Conservation (phyloP, 2,113 vertebrate species). For the Crocuta crocuta region DNA sequence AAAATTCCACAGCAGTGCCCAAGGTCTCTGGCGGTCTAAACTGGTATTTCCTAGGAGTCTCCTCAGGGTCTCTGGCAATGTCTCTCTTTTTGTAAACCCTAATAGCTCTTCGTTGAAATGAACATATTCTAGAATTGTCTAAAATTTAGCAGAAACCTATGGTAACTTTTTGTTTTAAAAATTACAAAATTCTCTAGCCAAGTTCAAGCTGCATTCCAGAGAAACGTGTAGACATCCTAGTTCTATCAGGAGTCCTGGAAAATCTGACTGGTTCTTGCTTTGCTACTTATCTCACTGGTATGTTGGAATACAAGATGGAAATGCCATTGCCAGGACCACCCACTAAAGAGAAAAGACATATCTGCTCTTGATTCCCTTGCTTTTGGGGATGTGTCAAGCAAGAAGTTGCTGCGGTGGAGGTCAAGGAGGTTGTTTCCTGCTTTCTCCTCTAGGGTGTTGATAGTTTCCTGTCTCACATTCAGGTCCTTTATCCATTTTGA, state of each 20-base stretch:
- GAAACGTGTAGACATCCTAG: not conserved
- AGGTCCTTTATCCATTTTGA: too few relatives aligned
- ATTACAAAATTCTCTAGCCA: not conserved
- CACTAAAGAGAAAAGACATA: not conserved
- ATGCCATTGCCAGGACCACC: not conserved
- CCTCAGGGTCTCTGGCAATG: not conserved
- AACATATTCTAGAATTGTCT: not conserved
- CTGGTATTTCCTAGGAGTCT: not conserved
- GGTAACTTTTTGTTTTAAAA: conserved; percentile 13
- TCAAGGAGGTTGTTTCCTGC: too few relatives aligned
- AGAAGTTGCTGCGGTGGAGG: too few relatives aligned
- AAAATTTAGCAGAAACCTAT: not conserved
- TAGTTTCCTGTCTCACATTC: too few relatives aligned
- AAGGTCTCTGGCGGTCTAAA: not conserved
- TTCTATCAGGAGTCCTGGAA: not conserved
- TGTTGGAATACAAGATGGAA: not conserved
- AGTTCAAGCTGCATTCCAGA: not conserved
- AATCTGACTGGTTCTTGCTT: not conserved
- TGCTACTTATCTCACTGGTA: not conserved
- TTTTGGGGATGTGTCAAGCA: too few relatives aligned
- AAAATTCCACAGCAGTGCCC: not conserved
- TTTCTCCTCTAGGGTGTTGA: too few relatives aligned
- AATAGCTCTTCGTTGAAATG: not conserved
- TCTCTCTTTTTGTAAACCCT: not conserved
- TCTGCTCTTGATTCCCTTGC: not conserved